Evolutionary conservation across 2,888 invertebrate species (phyloP).

Genomic region (Drosophila paucipuncta): DNA sequence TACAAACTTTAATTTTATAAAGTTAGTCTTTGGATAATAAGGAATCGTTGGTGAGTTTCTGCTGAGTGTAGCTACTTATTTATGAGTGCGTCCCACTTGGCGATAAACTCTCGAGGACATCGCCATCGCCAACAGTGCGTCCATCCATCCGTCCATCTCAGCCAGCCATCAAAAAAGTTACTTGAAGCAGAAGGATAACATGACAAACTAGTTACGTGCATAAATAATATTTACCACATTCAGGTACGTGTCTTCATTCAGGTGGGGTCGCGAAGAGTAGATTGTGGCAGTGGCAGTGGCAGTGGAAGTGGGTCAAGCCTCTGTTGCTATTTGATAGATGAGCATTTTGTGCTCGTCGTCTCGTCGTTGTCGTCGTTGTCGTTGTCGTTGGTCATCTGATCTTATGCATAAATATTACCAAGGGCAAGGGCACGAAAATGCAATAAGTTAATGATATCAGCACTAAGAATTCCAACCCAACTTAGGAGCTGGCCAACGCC

Average conservation of each 20-base stretch:
- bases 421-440: constrained; percentile 59
- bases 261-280: background rate
- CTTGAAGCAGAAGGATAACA: constrained; percentile 70
- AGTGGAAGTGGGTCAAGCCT: background rate
- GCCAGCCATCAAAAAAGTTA: constrained; percentile 32
- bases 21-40: background rate
- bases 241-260: constrained; percentile 39
- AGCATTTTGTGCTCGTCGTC: constrained; percentile 45
- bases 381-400: constrained; percentile 43
- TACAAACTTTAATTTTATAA: too few species aligned
- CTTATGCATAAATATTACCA: constrained; percentile 75
- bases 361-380: background rate
- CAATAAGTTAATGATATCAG: constrained; percentile 79
- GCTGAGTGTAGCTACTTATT: constrained; percentile 24
- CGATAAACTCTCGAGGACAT: constrained; percentile 53
- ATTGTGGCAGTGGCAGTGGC: background rate
- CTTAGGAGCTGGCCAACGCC: background rate
- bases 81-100: constrained; percentile 41
- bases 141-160: background rate
- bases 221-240: constrained; percentile 70
- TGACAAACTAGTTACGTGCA: constrained; percentile 79
- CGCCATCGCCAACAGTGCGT: constrained; percentile 1
- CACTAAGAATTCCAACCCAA: background rate
- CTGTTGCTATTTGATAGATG: constrained; percentile 65
- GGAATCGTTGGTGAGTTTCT: background rate